A percentile compares a stretch with the other conserved stretches of the same genome.
These are phyloP conservation scores for Neocrepidodera transversa DNA, from an alignment of 2,888 invertebrate species.

Conservation along the genomic window DNA sequence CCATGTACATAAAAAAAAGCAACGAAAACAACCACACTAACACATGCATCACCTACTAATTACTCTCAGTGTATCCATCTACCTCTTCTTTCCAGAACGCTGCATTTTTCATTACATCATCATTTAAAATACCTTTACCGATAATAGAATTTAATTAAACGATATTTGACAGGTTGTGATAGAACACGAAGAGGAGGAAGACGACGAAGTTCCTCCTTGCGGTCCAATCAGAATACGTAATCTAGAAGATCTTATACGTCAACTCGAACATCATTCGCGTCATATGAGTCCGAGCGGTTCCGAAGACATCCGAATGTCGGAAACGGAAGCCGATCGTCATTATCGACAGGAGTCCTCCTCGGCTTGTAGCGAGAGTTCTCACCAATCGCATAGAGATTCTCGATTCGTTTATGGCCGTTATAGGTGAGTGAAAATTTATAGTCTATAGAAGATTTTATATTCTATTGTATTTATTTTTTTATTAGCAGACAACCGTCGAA, in stretches of 20 bases:
- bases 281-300: slow-evolving; percentile 92
- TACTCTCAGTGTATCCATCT: no score
- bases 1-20: no score
- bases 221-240: slow-evolving; percentile 90
- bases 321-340: slow-evolving; percentile 83
- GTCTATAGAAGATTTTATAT: no score
- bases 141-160: no score
- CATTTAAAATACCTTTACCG: no score
- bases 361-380: slow-evolving; percentile 76
- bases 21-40: no score
- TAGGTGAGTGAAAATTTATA: slow-evolving; percentile 56
- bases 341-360: slow-evolving; percentile 76
- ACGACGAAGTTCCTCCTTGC: slow-evolving; percentile 78
- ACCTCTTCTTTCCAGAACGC: no score
- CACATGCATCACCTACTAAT: no score
- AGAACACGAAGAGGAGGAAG: slow-evolving; percentile 69
- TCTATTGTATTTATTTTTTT: no score
- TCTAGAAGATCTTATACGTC: slow-evolving; percentile 88
- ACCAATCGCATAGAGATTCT: slow-evolving; percentile 78
- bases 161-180: slow-evolving; percentile 54
- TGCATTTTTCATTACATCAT: no score
- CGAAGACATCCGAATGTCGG: slow-evolving; percentile 88
- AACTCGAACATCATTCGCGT: slow-evolving; percentile 85
- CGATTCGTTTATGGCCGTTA: slow-evolving; percentile 75
- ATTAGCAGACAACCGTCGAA: slow-evolving; percentile 35